Evolutionary conservation across 2,113 vertebrate species (phyloP), one percentile per base, ranked within the genome.

Genomic region (Psammodynastes pulverulentus): DNA sequence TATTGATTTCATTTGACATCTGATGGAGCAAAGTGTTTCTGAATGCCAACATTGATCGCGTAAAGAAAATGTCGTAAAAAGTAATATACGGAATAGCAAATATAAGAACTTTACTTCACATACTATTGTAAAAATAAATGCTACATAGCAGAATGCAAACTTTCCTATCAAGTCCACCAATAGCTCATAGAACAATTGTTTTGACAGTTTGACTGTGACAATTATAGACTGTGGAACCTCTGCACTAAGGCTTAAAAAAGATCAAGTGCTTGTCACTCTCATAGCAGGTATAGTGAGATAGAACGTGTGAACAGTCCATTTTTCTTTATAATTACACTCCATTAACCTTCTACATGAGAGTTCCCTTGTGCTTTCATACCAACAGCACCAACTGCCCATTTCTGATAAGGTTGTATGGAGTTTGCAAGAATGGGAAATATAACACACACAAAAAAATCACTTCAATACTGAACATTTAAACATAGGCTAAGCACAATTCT

Each of bases 311-410:
- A 94, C 96, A 97, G 97, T 98, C 98, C 97, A 98, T 98, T 97
- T 97, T 98, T 97, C 97, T 98, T 97, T 97, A 97, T 98, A 98
- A 98, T 98, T 98, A 98, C 95, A 98, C 97, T 97, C 97, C 97
- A 98, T 98, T 98, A 98, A 98, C 98, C 97, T 98, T 98, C 97
- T 96, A 95, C 97, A 97, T 92, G 97, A 98, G 97, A 97, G 97
- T 96, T 97, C 96, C 97, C 97, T 96, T 95, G 97, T 94, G 97
- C 96, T 97, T 97, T 97, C 96, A 92, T 15, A 97, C 92, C 96
- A 96, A 97, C 95, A 97, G 96, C 97, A 97, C 97, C 97, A 96
- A 98, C 97, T 98, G 98, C 97, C 97, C 94, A 96, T 93, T 95
- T 97, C 96, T 97, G 98, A 98, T 98, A 98, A 98, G 97, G 96